Percentiles rank a stretch among this genome's conserved stretches.
Evolutionary conservation across 2,888 invertebrate species (phyloP).

Genomic region (Hyalella azteca): DNA sequence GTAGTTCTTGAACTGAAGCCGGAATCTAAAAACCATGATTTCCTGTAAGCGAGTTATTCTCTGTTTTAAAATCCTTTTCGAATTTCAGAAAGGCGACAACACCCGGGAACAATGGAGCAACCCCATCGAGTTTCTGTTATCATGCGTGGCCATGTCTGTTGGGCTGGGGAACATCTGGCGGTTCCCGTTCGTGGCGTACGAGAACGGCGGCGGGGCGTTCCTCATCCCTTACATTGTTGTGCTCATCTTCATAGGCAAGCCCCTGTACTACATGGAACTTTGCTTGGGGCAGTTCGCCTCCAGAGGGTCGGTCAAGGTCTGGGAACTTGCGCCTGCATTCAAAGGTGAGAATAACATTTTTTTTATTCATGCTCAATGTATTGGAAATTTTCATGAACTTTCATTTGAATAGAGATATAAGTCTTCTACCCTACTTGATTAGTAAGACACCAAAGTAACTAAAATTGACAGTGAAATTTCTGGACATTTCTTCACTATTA

Average conservation of each 20-base stretch:
- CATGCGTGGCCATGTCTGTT: constrained; percentile 75
- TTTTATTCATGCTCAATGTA: no score
- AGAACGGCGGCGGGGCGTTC: constrained; percentile 65
- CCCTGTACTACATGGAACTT: constrained; percentile 85
- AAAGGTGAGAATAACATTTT: constrained; percentile 54
- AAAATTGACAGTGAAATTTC: no score
- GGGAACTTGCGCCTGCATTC: constrained; percentile 57
- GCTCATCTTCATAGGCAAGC: constrained; percentile 69
- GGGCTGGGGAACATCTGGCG: constrained; percentile 71
- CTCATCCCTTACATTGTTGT: constrained; percentile 73
- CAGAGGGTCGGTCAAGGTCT: constrained; percentile 73
- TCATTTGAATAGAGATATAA: no score
- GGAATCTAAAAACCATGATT: no score
- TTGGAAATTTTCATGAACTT: no score
- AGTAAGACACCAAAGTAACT: no score
- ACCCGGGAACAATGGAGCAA: constrained; percentile 67
- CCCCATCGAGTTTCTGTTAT: constrained; percentile 72
- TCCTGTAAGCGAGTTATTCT: no score
- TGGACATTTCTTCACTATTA: no score
- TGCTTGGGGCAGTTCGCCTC: constrained; percentile 82
- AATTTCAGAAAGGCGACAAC: neutral
- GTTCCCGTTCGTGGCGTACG: constrained; percentile 59
- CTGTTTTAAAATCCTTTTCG: no score
- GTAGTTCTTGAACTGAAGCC: no score
- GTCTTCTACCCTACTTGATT: no score